Evolutionary conservation across 2,113 vertebrate genomes (phyloP), one percentile per base, ranked within the genome.

Genomic region (Lepisosteus osseus): DNA sequence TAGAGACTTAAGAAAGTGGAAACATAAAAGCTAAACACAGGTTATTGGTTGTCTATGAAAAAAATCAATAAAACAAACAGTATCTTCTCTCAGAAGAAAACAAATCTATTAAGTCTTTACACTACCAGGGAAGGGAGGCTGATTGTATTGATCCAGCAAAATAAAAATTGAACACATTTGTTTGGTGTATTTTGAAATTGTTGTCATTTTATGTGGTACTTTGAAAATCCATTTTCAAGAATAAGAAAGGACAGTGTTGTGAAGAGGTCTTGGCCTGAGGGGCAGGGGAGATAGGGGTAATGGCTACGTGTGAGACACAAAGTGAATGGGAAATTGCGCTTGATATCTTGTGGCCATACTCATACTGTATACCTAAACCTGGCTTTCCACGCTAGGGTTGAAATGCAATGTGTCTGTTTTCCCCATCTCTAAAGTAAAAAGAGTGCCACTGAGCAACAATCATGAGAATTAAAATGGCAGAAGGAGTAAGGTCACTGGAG

Each of bases 391-490:
- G 41, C 5, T 15, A 45, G 41, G 13, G 41, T 47, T 68, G n/a
- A 29, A 70, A 62, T 61, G 44, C 45, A 56, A 70, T n/a, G 29
- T n/a, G 43, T 47, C 69, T 45, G 42, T 45, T 42, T 61, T 62
- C 69, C 69, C 12, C 8, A 44, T 15, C 3, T 66, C 3, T 59
- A 6, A 3, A 14, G 9, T 45, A 6, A 66, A 6, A 66, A 45
- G 65, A 4, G 4, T n/a, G n/a, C 13, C 42, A 66, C 7, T 44
- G 44, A 51, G 65, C 5, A 67, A 44, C 14, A 1, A 47, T 15
- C 42, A 15, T 67, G 65, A 44, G 15, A 67, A 15, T 47, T 12
- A 59, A 59, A 59, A 59, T 12, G 4, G 3, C 7, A 13, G n/a
- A 29, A 29, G 12, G 56, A 59, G 56, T 59, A 13, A n/a, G 3